phyloP scores from a whole-genome alignment of 2,797 vertebrate species.

The Meda fulgida region DNA sequence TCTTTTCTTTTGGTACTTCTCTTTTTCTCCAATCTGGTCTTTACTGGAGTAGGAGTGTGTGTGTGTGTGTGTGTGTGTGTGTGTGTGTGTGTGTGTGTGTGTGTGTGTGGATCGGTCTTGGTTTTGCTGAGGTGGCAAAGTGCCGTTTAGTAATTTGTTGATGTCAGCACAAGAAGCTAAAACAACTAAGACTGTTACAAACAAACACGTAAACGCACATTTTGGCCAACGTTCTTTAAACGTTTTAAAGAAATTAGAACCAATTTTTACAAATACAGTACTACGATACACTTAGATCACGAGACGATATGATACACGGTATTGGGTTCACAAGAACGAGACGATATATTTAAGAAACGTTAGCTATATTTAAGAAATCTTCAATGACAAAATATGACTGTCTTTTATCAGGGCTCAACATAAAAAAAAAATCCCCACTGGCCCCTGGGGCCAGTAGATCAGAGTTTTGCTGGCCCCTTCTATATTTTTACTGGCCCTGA shows the following conservation, averaged over 20 bases:
- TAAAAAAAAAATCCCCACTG: too few relatives aligned
- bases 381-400: too few relatives aligned
- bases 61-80: constrained; percentile 1
- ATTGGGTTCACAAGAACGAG: too few relatives aligned
- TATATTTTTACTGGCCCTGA: too few relatives aligned
- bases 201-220: background rate
- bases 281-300: too few relatives aligned
- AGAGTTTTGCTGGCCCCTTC: too few relatives aligned
- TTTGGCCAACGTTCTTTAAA: background rate
- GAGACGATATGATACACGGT: too few relatives aligned
- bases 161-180: constrained; percentile 18
- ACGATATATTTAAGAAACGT: too few relatives aligned
- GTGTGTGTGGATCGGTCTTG: constrained; percentile 4
- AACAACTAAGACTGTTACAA: background rate
- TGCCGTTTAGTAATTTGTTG: constrained; percentile 40
- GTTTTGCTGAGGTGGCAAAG: constrained; percentile 43
- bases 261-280: background rate
- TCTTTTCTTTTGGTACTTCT: background rate
- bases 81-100: background rate
- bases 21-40: background rate
- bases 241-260: background rate
- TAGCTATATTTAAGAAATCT: too few relatives aligned
- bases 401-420: too few relatives aligned
- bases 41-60: background rate
- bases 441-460: too few relatives aligned